phyloP scores from a whole-genome alignment of 2,113 vertebrate genomes.

The Acinonyx jubatus region DNA sequence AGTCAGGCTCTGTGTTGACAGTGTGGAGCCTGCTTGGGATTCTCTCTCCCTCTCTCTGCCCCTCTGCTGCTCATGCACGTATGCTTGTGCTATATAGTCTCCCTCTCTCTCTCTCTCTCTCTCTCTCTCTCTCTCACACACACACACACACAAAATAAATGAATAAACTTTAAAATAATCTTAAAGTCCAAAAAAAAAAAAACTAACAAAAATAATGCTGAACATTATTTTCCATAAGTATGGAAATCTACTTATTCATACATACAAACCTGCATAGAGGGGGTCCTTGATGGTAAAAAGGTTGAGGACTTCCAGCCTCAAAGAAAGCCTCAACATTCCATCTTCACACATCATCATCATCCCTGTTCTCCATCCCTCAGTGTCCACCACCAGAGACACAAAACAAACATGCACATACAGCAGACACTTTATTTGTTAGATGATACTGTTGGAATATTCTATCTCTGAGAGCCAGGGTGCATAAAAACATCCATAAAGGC shows the following conservation, averaged over 20 bases:
- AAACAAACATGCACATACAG: neutral
- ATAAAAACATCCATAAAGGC: constrained; percentile 2
- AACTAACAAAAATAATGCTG: neutral
- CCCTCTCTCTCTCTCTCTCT: too few species aligned
- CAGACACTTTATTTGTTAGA: neutral
- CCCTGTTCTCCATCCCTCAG: neutral
- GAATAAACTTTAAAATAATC: neutral
- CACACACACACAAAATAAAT: too few species aligned
- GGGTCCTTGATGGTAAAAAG: neutral
- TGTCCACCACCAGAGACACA: neutral
- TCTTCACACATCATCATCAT: neutral
- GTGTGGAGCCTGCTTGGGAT: too few species aligned
- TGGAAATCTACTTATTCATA: neutral
- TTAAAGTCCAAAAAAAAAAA: constrained; percentile 42
- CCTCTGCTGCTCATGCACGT: too few species aligned
- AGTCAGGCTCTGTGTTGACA: too few species aligned
- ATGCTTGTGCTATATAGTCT: too few species aligned
- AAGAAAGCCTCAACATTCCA: neutral
- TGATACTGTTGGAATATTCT: neutral
- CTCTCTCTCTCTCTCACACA: too few species aligned
- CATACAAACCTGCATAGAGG: neutral
- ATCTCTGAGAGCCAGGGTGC: neutral
- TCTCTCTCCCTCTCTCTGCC: too few species aligned
- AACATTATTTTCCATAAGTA: too few species aligned
- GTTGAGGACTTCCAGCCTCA: neutral